Percentiles rank a stretch among this genome's conserved stretches.
Conservation (phyloP, 2,797 vertebrate genomes). For the Fistularia tabacaria region DNA sequence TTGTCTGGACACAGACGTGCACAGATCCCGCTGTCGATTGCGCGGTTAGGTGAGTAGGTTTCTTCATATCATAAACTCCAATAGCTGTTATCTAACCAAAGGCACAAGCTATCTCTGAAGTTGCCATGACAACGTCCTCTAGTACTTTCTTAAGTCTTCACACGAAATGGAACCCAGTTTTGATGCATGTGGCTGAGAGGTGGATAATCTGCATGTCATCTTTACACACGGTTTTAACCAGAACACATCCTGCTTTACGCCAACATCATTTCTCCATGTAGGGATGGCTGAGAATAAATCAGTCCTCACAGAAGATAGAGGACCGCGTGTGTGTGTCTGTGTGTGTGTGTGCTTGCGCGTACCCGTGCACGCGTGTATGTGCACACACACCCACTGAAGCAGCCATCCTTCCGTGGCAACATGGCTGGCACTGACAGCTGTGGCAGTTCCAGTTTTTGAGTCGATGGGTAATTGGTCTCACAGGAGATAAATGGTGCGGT, state of each 20-base stretch:
- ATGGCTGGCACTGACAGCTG: slow-evolving; percentile 57
- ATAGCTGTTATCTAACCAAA: not conserved
- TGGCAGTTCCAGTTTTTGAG: slow-evolving; percentile 64
- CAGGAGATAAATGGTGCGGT: slow-evolving; percentile 37
- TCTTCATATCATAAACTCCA: slow-evolving; percentile 2
- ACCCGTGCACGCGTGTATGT: slow-evolving; percentile 3
- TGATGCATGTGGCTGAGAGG: not conserved
- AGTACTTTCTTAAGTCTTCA: not conserved
- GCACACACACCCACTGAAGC: slow-evolving; percentile 3
- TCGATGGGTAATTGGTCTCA: slow-evolving; percentile 57
- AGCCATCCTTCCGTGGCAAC: slow-evolving; percentile 41
- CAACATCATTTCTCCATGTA: slow-evolving; percentile 3
- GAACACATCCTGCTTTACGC: slow-evolving; percentile 2
- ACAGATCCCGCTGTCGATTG: too few species aligned
- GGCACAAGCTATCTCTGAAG: not conserved
- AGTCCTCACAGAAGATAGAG: slow-evolving; percentile 1
- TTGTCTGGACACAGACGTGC: too few species aligned
- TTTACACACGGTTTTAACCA: not conserved
- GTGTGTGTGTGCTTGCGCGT: slow-evolving; percentile 2
- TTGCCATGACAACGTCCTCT: not conserved
- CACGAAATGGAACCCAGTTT: not conserved
- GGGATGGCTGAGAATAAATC: slow-evolving; percentile 7
- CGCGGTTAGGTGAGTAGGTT: not conserved
- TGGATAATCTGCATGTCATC: slow-evolving; percentile 1
- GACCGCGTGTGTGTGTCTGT: not conserved